These are phyloP conservation scores for Simalia tracyae DNA, from an alignment of 2,797 vertebrate species.

Conservation along the genomic window DNA sequence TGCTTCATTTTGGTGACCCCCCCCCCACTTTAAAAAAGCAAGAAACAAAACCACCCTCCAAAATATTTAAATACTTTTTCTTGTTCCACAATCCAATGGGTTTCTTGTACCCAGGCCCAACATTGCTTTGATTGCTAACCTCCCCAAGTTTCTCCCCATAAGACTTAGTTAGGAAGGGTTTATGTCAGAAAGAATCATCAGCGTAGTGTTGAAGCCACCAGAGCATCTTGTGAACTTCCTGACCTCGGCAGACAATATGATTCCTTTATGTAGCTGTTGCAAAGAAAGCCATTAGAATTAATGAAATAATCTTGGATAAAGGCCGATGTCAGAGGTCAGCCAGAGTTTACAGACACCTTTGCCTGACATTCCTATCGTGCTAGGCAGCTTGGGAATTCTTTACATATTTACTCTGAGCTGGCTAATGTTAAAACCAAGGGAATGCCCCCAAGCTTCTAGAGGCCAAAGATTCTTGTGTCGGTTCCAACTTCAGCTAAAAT, in stretches of 20 bases:
- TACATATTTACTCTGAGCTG: slow-evolving; percentile 44
- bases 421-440: slow-evolving; percentile 3
- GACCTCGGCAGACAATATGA: slow-evolving; percentile 58
- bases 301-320: slow-evolving; percentile 54
- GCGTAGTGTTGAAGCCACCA: slow-evolving; percentile 46
- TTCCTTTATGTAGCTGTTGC: slow-evolving; percentile 59
- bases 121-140: slow-evolving; percentile 28
- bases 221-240: slow-evolving; percentile 39
- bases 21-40: background rate
- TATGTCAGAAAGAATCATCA: slow-evolving; percentile 53
- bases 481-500: background rate
- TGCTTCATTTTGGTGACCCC: background rate
- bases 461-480: background rate
- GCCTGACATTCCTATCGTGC: slow-evolving; percentile 57
- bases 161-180: slow-evolving; percentile 55
- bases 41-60: background rate
- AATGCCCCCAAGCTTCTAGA: background rate
- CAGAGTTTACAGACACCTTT: slow-evolving; percentile 67
- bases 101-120: slow-evolving; percentile 25
- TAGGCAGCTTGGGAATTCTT: slow-evolving; percentile 35
- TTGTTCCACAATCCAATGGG: background rate
- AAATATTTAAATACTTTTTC: background rate
- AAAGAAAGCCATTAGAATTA: slow-evolving; percentile 64
- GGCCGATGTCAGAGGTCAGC: slow-evolving; percentile 50
- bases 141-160: slow-evolving; percentile 41